Percentiles rank a stretch among this genome's conserved stretches.
Conservation (phyloP, 2,113 vertebrate species). For the Damaliscus lunatus region DNA sequence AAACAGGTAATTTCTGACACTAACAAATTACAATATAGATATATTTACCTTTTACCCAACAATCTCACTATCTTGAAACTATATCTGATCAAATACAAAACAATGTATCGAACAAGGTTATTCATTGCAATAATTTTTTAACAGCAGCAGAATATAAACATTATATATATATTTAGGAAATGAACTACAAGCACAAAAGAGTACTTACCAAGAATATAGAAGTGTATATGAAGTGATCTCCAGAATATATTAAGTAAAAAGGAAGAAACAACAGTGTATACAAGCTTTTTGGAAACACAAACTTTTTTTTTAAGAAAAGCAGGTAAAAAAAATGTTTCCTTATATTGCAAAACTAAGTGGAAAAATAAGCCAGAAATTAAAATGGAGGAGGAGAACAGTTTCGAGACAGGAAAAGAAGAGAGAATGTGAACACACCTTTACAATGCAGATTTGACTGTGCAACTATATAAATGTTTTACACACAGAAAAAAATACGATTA, state of each 20-base stretch:
- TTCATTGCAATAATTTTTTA: background rate
- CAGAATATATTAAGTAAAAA: background rate
- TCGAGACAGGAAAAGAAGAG: background rate
- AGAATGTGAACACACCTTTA: background rate
- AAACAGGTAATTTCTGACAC: background rate
- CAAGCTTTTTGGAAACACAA: background rate
- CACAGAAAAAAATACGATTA: background rate
- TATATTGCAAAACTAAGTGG: background rate
- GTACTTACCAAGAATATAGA: background rate
- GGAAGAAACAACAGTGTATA: background rate
- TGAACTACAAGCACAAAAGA: background rate
- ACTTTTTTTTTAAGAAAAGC: background rate
- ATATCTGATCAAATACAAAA: background rate
- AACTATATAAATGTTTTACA: background rate
- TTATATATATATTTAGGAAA: background rate
- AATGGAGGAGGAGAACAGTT: background rate
- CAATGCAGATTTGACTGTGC: background rate
- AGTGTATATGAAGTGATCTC: background rate
- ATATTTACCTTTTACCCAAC: background rate
- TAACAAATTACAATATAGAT: background rate
- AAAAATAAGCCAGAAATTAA: background rate
- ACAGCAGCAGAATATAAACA: background rate
- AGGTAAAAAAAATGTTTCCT: background rate
- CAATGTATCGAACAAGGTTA: background rate
- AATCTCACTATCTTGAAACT: background rate